phyloP scores from a whole-genome alignment of 2,113 vertebrate species.

The Aphelocoma coerulescens region DNA sequence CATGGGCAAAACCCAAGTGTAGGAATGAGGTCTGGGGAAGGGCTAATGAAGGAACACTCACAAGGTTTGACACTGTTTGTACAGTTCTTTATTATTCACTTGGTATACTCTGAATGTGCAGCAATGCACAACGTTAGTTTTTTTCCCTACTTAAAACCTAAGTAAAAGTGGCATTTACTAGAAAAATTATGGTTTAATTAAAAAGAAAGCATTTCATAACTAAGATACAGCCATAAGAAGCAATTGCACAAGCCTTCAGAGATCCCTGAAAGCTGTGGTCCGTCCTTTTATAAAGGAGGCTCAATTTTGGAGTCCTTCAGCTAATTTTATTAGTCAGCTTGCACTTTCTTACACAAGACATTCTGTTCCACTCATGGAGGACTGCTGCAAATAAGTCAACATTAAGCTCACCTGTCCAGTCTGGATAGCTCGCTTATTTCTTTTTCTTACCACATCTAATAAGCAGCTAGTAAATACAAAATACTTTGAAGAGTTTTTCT shows the following conservation, averaged over 20 bases:
- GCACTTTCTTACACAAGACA: background rate
- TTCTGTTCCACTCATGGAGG: background rate
- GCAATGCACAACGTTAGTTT: background rate
- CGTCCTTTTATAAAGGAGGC: background rate
- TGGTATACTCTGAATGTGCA: background rate
- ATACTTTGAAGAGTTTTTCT: background rate
- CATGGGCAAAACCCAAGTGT: fast-evolving
- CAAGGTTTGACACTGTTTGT: background rate
- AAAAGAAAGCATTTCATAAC: constrained; percentile 42
- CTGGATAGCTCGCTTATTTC: background rate
- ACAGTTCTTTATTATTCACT: background rate
- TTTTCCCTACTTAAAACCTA: constrained; percentile 41
- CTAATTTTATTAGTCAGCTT: background rate
- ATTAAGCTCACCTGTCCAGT: background rate
- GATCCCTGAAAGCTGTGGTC: background rate
- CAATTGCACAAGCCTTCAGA: background rate
- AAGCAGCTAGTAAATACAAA: background rate
- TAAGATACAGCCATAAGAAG: constrained; percentile 11
- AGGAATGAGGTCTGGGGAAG: background rate
- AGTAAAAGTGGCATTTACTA: constrained; percentile 52
- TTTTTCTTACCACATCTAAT: background rate
- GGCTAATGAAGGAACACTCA: background rate
- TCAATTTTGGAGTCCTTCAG: background rate
- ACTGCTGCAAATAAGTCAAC: background rate
- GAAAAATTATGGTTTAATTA: constrained; percentile 58